These are phyloP conservation scores for Petrocephalus sullivani DNA, from an alignment of 2,797 vertebrate genomes.

Conservation along the genomic window DNA sequence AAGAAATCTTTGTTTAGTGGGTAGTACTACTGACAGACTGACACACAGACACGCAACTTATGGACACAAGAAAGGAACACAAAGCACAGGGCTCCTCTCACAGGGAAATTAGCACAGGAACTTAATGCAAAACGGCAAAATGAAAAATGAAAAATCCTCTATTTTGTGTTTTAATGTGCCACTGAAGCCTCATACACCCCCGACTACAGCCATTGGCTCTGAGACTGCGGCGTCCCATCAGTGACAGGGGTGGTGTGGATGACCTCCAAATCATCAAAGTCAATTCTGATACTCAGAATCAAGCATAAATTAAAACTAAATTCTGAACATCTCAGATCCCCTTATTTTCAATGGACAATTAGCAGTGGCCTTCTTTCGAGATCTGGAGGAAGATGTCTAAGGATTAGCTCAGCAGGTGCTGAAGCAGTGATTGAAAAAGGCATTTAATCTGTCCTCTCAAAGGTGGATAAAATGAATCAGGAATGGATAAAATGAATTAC, in stretches of 20 bases:
- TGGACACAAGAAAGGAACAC: too few relatives aligned
- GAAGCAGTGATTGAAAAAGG: conserved; percentile 15
- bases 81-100: too few relatives aligned
- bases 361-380: neutral
- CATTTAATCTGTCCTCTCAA: conserved; percentile 19
- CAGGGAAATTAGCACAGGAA: too few relatives aligned
- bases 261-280: neutral
- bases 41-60: too few relatives aligned
- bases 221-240: neutral
- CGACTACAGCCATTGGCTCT: too few relatives aligned
- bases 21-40: too few relatives aligned
- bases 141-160: too few relatives aligned
- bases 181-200: too few relatives aligned
- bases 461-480: neutral
- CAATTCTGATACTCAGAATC: neutral
- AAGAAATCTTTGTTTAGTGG: too few relatives aligned
- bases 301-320: neutral
- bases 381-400: neutral
- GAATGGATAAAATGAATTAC: conserved; percentile 9
- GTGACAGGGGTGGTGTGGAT: too few relatives aligned
- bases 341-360: neutral
- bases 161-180: too few relatives aligned
- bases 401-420: neutral
- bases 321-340: neutral
- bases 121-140: too few relatives aligned